phyloP scores from a whole-genome alignment of 2,888 invertebrate species.

The Drosophila conformis region DNA sequence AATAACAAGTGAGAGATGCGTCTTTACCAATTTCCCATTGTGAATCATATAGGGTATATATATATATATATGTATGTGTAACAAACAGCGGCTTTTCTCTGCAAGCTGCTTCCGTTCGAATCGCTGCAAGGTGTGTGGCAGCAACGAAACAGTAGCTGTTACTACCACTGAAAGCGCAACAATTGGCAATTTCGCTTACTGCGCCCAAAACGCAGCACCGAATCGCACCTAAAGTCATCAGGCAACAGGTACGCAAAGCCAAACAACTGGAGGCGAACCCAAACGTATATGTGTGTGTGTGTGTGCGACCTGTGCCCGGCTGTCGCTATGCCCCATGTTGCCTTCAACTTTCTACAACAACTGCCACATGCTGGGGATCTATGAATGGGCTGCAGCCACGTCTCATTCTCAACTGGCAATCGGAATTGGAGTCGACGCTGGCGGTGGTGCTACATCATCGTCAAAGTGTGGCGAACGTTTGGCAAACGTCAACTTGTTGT shows the following conservation, averaged over 20 bases:
- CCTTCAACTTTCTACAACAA: conserved; percentile 68
- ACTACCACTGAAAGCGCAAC: conserved; percentile 65
- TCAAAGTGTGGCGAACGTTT: conserved; percentile 49
- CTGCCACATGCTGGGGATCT: conserved; percentile 72
- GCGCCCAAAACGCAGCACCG: conserved; percentile 64
- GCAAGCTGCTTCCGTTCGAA: conserved; percentile 58
- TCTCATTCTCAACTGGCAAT: conserved; percentile 32
- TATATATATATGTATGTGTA: conserved; percentile 2
- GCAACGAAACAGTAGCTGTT: conserved; percentile 65
- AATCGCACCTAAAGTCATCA: conserved; percentile 29
- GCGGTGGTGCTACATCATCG: conserved; percentile 75
- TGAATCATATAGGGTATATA: not conserved
- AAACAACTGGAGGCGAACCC: conserved; percentile 37
- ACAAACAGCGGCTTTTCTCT: conserved; percentile 25
- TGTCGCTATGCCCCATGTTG: conserved; percentile 45
- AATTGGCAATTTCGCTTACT: conserved; percentile 77
- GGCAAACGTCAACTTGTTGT: conserved; percentile 72
- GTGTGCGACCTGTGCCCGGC: conserved; percentile 50
- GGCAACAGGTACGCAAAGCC: conserved; percentile 69
- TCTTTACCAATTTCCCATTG: not conserved
- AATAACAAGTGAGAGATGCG: not conserved
- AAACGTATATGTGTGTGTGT: conserved; percentile 17
- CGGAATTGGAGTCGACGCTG: conserved; percentile 9
- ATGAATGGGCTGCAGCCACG: conserved; percentile 56
- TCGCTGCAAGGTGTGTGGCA: conserved; percentile 73